Percentiles rank a stretch among this genome's conserved stretches.
phyloP scores from a whole-genome alignment of 2,797 vertebrate species.

The Cyprinodon diabolis region DNA sequence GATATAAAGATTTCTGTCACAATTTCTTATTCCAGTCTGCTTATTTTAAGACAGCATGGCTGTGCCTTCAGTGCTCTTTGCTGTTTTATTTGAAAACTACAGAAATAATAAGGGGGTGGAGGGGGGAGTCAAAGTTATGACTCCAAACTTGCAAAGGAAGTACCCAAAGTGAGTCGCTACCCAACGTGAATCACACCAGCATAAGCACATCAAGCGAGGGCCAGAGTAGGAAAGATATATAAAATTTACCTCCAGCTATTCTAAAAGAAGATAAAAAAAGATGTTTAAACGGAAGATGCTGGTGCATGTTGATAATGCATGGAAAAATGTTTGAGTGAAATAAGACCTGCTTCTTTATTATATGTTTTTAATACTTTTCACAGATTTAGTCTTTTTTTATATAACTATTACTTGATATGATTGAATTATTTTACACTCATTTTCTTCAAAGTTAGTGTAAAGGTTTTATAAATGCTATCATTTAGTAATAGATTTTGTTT shows the following conservation, averaged over 20 bases:
- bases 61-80: background rate
- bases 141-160: background rate
- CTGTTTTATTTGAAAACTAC: slow-evolving; percentile 8
- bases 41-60: background rate
- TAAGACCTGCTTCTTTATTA: no score
- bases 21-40: background rate
- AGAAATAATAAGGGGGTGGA: background rate
- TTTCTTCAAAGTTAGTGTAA: no score
- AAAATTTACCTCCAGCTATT: background rate
- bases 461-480: background rate
- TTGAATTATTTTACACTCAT: no score
- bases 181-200: slow-evolving; percentile 3
- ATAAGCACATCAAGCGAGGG: background rate
- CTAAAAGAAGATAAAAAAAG: background rate
- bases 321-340: no score
- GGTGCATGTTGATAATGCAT: no score
- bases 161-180: background rate
- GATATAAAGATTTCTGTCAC: background rate
- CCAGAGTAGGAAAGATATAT: background rate
- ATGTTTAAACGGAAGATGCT: no score
- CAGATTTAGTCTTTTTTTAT: background rate
- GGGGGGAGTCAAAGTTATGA: background rate
- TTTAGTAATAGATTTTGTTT: background rate
- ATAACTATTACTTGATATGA: no score
- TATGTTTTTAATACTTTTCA: background rate